Conservation (phyloP, 2,888 invertebrate genomes). For the Eupithecia abbreviata region DNA sequence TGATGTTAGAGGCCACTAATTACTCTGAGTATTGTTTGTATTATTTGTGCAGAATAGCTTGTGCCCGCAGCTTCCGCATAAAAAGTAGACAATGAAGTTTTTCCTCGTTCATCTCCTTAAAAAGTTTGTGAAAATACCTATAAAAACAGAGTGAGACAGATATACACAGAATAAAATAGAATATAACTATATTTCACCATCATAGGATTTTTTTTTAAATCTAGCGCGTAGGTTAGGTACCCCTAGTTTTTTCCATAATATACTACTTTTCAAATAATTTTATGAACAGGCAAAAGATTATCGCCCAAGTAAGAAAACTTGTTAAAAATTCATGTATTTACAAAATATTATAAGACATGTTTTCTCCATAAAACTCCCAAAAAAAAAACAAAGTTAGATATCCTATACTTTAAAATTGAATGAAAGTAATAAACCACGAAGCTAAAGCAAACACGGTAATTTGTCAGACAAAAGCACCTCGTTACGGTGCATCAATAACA, state of each 20-base stretch:
- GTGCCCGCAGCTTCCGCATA: neutral
- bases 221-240: neutral
- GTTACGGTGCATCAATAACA: constrained; percentile 16
- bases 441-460: neutral
- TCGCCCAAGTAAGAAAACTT: neutral
- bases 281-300: too few relatives aligned
- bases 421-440: neutral
- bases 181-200: too few relatives aligned
- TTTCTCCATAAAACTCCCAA: neutral
- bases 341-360: neutral
- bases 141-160: neutral
- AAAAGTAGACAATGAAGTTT: neutral
- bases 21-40: neutral
- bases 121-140: neutral
- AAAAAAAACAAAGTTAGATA: neutral
- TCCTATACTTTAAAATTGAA: neutral
- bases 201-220: neutral
- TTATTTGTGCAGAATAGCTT: neutral
- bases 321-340: neutral
- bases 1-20: neutral
- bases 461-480: constrained; percentile 10
- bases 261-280: too few relatives aligned
- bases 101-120: neutral
- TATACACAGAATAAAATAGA: too few relatives aligned
- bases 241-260: too few relatives aligned